Evolutionary conservation across 1,140 invertebrate species (phyloP).

Genomic region (Magallana gigas): DNA sequence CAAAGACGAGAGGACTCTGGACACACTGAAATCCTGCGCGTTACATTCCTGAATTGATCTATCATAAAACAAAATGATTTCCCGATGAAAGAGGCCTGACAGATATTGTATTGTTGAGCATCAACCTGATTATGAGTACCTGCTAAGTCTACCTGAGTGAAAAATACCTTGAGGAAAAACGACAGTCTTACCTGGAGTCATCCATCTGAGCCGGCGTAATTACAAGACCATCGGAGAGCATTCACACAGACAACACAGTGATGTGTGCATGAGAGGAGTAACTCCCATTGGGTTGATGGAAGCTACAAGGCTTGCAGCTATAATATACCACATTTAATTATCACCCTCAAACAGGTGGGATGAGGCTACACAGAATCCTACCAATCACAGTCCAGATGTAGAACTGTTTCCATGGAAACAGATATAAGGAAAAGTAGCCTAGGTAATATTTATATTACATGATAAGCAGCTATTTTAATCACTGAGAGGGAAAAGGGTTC

Average conservation of each 20-base stretch:
- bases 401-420: conserved; percentile 2
- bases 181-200: neutral
- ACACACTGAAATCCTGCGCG: no score
- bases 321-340: conserved; percentile 39
- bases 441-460: conserved; percentile 37
- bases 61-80: no score
- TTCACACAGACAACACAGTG: conserved; percentile 4
- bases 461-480: conserved; percentile 30
- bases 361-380: neutral
- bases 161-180: neutral
- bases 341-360: conserved; percentile 33
- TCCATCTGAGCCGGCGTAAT: conserved; percentile 8
- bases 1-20: no score
- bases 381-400: conserved; percentile 5
- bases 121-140: no score
- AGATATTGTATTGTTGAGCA: no score
- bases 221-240: neutral
- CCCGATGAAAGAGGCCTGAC: no score
- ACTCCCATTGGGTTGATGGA: conserved; percentile 28
- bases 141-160: no score
- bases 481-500: neutral
- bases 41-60: no score
- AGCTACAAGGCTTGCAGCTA: conserved; percentile 13
- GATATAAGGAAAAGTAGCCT: conserved; percentile 21
- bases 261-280: neutral